Base-by-base conservation (phyloP, 2,888 invertebrate species). In the Stictocephala bisonia region DNA sequence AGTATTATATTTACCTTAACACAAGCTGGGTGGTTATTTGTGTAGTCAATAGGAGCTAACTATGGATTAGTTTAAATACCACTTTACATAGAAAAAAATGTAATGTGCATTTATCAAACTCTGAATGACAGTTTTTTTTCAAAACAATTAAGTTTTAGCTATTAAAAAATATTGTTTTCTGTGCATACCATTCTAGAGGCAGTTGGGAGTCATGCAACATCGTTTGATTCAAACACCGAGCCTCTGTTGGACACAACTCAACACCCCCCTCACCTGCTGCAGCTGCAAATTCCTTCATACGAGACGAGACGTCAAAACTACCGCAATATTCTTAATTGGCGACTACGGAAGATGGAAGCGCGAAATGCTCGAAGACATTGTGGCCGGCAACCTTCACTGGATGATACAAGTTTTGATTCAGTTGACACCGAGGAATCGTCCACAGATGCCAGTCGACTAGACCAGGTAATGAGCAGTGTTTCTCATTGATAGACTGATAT, bases 341-440 rank as follows among this genome's bases (percentile, higher is more conserved):
- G 84, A n/a, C 78, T 83, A 69, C 79, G 80, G 35, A 78, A 78
- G 26, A 72, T 71, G 70, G 74, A 75, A 31, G 68, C 73, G 11
- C 27, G 72, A 22, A 71, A 71, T 22, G 60, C 60, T 2, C 69
- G 74, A 11, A 40, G 60, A 13, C 44, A 53, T 35, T 26, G 41
- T 11, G 66, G 53, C 44, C 56, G 70, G 40, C 76, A 74, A 73
- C 70, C 56, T 75, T 78, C 53, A 80, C 81, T 79, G 79, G 81
- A 44, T 29, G 84, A 84, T 67, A 85, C 83, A 75, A 85, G 86
- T 79, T 85, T 86, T 78, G 86, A 86, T 78, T 86, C 86, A 74
- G 82, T 84, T n/a, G 83, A 83, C 73, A 84, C 84, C 0, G 85
- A 85, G 74, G 84, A 83, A 2, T 85, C 85, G 35, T 83, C 69